Conservation (phyloP, 2,113 vertebrate species). For the Rhea americana region DNA sequence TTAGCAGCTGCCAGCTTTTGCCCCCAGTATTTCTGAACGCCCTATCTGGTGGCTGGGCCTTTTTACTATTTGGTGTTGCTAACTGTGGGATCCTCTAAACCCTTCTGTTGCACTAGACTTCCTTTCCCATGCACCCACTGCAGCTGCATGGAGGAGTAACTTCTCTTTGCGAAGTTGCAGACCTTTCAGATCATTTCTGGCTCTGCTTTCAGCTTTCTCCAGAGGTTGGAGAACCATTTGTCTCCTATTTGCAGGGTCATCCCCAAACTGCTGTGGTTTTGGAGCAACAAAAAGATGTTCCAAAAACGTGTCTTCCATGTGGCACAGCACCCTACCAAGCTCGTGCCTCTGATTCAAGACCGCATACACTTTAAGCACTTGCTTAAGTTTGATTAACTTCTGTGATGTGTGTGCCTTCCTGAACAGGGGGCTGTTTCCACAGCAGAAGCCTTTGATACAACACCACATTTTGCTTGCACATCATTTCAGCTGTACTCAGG, state of each 20-base stretch:
- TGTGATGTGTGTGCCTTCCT: not conserved
- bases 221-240: not conserved
- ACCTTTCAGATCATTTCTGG: not conserved
- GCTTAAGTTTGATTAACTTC: not conserved
- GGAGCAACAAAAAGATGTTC: not conserved
- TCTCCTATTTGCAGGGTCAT: not conserved
- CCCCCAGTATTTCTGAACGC: not conserved
- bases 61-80: not conserved
- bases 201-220: slow-evolving; percentile 1
- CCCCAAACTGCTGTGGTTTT: not conserved
- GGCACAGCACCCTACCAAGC: not conserved
- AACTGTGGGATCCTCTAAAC: not conserved
- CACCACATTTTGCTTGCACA: not conserved
- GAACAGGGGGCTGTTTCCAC: not conserved
- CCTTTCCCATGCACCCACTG: not conserved
- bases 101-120: not conserved
- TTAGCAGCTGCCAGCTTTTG: not conserved
- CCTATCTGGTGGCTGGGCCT: not conserved
- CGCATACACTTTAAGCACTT: not conserved
- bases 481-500: not conserved
- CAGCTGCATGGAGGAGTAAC: not conserved
- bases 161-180: not conserved
- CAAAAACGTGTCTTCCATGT: not conserved
- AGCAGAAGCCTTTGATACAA: not conserved
- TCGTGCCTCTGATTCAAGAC: fast-evolving